phyloP scores from a whole-genome alignment of 2,797 vertebrate species.

The Acanthurus leucopareius region DNA sequence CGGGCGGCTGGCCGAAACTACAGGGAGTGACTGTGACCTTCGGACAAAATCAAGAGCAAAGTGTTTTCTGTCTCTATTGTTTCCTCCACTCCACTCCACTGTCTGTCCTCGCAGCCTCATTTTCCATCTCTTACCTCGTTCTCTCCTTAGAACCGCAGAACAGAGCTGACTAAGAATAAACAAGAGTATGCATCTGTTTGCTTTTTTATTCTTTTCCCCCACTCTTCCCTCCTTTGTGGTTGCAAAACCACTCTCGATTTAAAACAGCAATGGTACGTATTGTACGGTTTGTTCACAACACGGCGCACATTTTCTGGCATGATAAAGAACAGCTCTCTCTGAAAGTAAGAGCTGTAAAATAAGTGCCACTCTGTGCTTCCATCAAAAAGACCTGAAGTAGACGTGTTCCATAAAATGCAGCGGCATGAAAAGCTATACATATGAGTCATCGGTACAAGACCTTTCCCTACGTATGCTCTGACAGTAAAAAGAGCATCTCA shows the following conservation, averaged over 20 bases:
- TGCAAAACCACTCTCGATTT: slow-evolving; percentile 18
- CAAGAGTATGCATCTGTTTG: too few species aligned
- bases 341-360: slow-evolving; percentile 20
- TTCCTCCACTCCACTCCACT: slow-evolving; percentile 42
- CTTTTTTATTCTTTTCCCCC: background rate
- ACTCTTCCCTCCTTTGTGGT: slow-evolving; percentile 5
- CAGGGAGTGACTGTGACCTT: slow-evolving; percentile 77
- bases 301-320: slow-evolving; percentile 15
- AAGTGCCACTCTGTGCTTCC: slow-evolving; percentile 24
- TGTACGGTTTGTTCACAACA: slow-evolving; percentile 32
- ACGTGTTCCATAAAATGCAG: slow-evolving; percentile 21
- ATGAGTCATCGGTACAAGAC: background rate
- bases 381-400: slow-evolving; percentile 16
- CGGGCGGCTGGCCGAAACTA: slow-evolving; percentile 57
- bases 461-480: background rate
- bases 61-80: slow-evolving; percentile 67
- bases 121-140: slow-evolving; percentile 30
- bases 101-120: slow-evolving; percentile 38
- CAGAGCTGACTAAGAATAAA: background rate
- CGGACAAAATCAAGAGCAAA: slow-evolving; percentile 69
- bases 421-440: slow-evolving; percentile 12
- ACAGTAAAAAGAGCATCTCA: background rate
- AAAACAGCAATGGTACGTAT: slow-evolving; percentile 21
- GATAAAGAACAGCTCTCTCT: slow-evolving; percentile 32
- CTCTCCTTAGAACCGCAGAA: slow-evolving; percentile 15